Evolutionary conservation across 2,797 vertebrate species (phyloP).

Genomic region (Halcyon badia): DNA sequence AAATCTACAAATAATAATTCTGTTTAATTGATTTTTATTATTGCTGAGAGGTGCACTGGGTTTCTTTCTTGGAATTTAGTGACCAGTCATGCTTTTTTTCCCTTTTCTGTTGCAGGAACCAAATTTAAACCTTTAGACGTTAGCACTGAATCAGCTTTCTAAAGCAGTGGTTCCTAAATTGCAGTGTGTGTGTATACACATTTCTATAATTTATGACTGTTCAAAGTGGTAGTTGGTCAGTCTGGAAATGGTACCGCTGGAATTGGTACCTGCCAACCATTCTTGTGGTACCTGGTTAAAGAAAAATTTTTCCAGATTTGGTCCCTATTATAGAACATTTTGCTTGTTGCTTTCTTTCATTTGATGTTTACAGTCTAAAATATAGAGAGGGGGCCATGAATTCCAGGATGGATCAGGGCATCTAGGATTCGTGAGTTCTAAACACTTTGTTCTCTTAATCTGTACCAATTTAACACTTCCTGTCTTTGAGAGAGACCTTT

Average conservation of each 20-base stretch:
- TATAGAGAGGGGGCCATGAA: not conserved
- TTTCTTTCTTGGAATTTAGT: not conserved
- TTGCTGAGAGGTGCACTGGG: not conserved
- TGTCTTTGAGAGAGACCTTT: not conserved
- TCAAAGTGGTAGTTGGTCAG: not conserved
- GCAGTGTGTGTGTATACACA: fast-evolving
- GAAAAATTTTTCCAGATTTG: not conserved
- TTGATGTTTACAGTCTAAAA: not conserved
- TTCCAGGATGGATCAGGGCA: not conserved
- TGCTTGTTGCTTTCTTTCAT: not conserved
- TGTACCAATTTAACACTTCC: not conserved
- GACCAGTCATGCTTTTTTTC: not conserved
- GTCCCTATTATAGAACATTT: not conserved
- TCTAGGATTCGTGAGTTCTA: not conserved
- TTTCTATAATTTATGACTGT: not conserved
- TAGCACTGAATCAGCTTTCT: not conserved
- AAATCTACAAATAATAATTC: not conserved
- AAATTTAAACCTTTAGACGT: not conserved
- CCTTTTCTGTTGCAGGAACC: not conserved
- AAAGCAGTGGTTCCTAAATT: not conserved
- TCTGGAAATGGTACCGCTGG: not conserved
- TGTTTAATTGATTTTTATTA: not conserved
- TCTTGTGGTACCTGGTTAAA: not conserved
- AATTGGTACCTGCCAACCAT: not conserved
- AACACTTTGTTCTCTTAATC: not conserved